These are phyloP conservation scores for Zeugodacus cucurbitae DNA, from an alignment of 1,140 invertebrate genomes.

Conservation along the genomic window DNA sequence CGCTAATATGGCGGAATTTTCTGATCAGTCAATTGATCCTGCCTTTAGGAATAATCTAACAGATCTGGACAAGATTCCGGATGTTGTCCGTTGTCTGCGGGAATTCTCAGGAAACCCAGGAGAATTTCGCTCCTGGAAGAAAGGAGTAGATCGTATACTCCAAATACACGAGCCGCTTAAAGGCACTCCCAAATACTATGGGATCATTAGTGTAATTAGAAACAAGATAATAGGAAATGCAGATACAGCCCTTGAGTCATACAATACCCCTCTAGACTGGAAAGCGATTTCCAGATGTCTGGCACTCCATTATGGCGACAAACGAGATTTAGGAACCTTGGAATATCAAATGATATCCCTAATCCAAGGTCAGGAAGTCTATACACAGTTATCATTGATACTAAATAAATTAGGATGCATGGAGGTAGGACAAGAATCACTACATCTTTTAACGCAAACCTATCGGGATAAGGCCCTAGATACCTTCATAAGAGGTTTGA, in stretches of 20 bases:
- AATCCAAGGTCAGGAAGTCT: conserved; percentile 7
- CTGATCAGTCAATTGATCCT: not conserved
- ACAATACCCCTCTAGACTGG: no score
- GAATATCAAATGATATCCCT: conserved; percentile 19
- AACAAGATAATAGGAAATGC: no score
- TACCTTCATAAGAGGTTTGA: not conserved
- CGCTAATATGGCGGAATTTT: not conserved
- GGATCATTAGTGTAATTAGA: not conserved
- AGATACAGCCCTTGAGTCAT: no score
- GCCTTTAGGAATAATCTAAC: not conserved
- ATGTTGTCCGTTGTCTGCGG: not conserved
- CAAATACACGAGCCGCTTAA: conserved; percentile 9
- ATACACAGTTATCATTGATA: conserved; percentile 4
- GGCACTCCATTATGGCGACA: not conserved
- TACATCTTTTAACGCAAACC: no score
- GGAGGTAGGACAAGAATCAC: not conserved
- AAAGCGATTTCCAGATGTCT: no score
- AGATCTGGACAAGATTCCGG: not conserved
- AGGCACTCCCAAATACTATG: conserved; percentile 18
- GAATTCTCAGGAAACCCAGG: no score
- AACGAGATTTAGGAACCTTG: not conserved
- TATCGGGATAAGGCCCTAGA: not conserved
- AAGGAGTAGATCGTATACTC: conserved; percentile 8
- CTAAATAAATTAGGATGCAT: not conserved
- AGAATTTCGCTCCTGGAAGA: not conserved